Conservation (phyloP, 2,113 vertebrate genomes). For the Podarcis muralis region DNA sequence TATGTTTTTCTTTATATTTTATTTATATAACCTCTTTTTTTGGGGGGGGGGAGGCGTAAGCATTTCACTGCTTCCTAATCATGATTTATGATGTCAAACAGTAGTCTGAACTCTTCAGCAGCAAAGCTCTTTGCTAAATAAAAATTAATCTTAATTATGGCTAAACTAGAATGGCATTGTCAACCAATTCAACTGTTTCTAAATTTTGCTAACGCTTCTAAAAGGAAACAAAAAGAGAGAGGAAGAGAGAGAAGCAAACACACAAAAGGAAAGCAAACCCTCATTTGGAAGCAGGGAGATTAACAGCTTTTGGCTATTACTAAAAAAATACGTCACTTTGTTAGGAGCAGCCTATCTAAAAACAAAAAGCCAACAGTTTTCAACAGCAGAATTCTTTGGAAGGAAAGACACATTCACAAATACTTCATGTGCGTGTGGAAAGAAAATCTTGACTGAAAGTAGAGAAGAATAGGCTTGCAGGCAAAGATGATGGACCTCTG, state of each 20-base stretch:
- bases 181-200: neutral
- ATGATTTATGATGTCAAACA: neutral
- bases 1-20: neutral
- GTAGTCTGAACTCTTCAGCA: neutral
- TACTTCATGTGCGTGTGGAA: neutral
- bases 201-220: neutral
- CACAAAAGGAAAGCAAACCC: neutral
- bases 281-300: neutral
- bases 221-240: too few species aligned
- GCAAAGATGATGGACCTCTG: too few species aligned
- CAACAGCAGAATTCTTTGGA: neutral
- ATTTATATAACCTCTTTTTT: neutral
- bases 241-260: neutral
- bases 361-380: neutral
- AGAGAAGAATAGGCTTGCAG: neutral
- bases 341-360: neutral
- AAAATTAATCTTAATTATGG: neutral
- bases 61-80: neutral
- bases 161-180: neutral
- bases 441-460: neutral
- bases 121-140: neutral
- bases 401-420: neutral
- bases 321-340: neutral
- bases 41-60: too few species aligned
- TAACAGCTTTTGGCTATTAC: neutral